Conservation (phyloP, 2,888 invertebrate species). For the Argyra leucocephala region DNA sequence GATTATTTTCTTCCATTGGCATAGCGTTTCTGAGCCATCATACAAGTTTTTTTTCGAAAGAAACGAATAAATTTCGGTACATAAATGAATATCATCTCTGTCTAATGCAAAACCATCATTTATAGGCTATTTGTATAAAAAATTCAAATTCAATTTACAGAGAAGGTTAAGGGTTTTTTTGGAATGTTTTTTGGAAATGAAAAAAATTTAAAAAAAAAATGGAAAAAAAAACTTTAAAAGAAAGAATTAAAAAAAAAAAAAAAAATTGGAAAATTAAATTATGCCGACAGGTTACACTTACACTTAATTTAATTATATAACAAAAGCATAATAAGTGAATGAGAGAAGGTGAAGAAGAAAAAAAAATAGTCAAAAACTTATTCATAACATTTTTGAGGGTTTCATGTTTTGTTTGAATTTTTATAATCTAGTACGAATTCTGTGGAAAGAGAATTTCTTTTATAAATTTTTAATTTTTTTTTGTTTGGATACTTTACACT, state of each 20-base stretch:
- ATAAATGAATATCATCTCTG: too few relatives aligned
- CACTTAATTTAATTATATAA: conserved; percentile 3
- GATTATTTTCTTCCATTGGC: too few relatives aligned
- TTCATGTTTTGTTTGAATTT: too few relatives aligned
- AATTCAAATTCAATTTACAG: not conserved
- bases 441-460: too few relatives aligned
- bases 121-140: not conserved
- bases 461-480: too few relatives aligned
- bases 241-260: not conserved
- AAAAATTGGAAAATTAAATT: not conserved
- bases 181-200: not conserved
- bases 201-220: not conserved
- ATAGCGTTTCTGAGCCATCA: too few relatives aligned
- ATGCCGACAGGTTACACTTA: conserved; percentile 6
- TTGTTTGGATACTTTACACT: too few relatives aligned
- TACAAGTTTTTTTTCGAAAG: too few relatives aligned
- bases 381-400: too few relatives aligned
- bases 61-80: too few relatives aligned
- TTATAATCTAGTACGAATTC: too few relatives aligned
- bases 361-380: too few relatives aligned
- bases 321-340: not conserved
- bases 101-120: not conserved
- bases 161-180: not conserved
- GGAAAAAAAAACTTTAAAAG: not conserved
- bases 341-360: not conserved